Evolutionary conservation across 2,113 vertebrate genomes (phyloP), one percentile per base, ranked within the genome.

Genomic region (Dipodomys ordii): DNA sequence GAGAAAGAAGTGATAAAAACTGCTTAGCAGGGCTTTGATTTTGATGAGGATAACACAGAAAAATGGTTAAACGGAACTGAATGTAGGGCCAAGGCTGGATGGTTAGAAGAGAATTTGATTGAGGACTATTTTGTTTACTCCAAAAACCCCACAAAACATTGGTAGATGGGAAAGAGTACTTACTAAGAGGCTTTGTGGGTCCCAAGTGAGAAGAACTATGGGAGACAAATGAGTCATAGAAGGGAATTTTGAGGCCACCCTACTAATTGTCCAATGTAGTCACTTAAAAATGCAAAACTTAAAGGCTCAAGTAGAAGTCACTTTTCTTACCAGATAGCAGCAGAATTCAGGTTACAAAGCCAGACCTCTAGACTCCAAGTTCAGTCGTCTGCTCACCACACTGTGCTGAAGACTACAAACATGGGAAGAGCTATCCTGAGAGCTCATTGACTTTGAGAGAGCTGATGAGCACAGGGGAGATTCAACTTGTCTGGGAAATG

Each of bases 181-280:
- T 9, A 60, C 13, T 64, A 39, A 35, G 7, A 86, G 32, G 22
- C 64, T 84, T 74, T 30, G 57, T 49, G 25, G 2, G 5, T 94
- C 13, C 80, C 35, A 9, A 81, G 32, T 20, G 39, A 93, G 76
- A 83, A n/a, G 71, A 95, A 68, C 12, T 25, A 85, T 0, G 20
- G 71, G 88, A 92, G 65, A 87, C 0, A 62, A 69, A 67, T 32
- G 68, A 72, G 69, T 79, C 68, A 64, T 7, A 15, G 39, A 62
- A 67, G 15, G 25, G 81, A 78, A 79, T 77, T 91, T 80, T 65
- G 39, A 95, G 35, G 28, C 62, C 20, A 60, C 79, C 49, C 91
- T 16, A 0, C n/a, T 77, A 91, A 64, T 19, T 60, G 10, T 6
- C 5, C 35, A 53, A 15, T 3, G 6, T 27, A 62, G n/a, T 83